Conservation (phyloP, 2,888 invertebrate species). For the Drepanosiphum platanoidis region DNA sequence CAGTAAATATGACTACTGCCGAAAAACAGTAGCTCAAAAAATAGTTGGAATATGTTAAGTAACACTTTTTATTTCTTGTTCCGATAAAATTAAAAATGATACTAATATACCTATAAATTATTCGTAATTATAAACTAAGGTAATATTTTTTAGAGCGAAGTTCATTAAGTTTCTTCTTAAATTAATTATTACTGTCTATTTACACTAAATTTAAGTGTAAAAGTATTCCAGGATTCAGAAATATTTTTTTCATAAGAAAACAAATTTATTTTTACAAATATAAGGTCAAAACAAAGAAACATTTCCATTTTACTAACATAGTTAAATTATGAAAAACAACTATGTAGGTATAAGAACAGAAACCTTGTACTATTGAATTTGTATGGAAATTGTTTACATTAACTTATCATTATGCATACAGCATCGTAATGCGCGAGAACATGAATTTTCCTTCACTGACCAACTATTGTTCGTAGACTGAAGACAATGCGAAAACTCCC, state of each 20-base stretch:
- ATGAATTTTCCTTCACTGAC: slow-evolving; percentile 18
- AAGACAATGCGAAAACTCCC: slow-evolving; percentile 10
- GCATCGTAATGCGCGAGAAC: slow-evolving; percentile 30
- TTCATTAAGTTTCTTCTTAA: too few relatives aligned
- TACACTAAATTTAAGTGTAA: too few relatives aligned
- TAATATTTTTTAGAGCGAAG: too few relatives aligned
- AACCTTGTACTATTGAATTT: not conserved
- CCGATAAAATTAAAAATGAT: not conserved
- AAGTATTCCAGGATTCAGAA: too few relatives aligned
- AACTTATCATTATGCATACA: slow-evolving; percentile 19
- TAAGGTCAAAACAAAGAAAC: not conserved
- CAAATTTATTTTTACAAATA: not conserved
- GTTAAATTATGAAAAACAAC: not conserved
- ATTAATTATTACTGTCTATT: too few relatives aligned
- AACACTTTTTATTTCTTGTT: not conserved
- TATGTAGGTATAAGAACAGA: not conserved
- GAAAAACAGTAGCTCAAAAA: slow-evolving; percentile 15
- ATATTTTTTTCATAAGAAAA: too few relatives aligned
- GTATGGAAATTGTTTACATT: slow-evolving; percentile 1
- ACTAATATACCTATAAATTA: too few relatives aligned
- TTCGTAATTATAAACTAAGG: too few relatives aligned
- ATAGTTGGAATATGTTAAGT: not conserved
- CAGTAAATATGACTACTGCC: not conserved
- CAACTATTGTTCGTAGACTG: slow-evolving; percentile 18
- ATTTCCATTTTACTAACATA: not conserved